Conservation (phyloP, 1,140 invertebrate genomes). For the Drosophila lini region DNA sequence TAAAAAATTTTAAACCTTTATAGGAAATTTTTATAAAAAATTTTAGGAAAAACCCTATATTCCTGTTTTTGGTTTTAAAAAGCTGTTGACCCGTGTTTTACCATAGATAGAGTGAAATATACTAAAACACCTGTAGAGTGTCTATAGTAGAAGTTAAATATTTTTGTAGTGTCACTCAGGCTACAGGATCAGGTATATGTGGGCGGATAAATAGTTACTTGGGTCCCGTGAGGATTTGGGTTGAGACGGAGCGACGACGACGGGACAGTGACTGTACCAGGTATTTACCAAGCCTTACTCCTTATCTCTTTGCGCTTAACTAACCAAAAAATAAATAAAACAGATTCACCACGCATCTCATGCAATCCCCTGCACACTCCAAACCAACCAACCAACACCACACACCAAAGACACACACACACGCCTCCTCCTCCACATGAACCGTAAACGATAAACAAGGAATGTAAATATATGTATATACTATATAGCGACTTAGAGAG, state of each 20-base stretch:
- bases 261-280: constrained; percentile 36
- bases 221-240: no score
- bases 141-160: no score
- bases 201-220: no score
- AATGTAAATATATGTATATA: constrained; percentile 25
- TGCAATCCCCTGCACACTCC: constrained; percentile 17
- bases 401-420: constrained; percentile 16
- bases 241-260: neutral
- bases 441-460: constrained; percentile 8
- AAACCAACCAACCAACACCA: neutral
- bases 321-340: constrained; percentile 31
- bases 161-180: no score
- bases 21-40: no score
- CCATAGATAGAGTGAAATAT: no score
- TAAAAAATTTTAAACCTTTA: no score
- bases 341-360: constrained; percentile 32
- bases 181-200: no score
- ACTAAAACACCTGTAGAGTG: no score
- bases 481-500: constrained; percentile 8
- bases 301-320: constrained; percentile 49
- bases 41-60: no score
- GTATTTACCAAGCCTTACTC: constrained; percentile 49
- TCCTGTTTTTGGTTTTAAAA: no score
- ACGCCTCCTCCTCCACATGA: neutral
- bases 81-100: no score